Evolutionary conservation across 2,888 invertebrate genomes (phyloP).

Genomic region (Pseudococcus jackbeardsleyi): DNA sequence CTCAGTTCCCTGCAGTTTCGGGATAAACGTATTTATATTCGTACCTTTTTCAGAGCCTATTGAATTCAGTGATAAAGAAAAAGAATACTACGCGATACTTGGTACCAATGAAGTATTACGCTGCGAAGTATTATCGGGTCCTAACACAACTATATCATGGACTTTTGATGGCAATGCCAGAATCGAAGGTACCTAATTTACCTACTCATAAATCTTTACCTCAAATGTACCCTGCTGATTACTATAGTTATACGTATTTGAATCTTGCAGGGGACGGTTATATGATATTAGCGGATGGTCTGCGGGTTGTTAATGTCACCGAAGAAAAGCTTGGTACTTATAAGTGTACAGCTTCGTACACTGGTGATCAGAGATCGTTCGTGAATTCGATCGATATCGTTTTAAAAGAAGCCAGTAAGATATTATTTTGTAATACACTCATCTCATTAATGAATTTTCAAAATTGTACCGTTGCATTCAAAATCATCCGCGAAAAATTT

Average conservation of each 20-base stretch:
- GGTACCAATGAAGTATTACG: neutral
- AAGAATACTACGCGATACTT: neutral
- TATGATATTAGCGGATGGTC: neutral
- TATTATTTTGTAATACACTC: neutral
- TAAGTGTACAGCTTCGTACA: neutral
- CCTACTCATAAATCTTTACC: neutral
- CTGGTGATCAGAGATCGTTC: neutral
- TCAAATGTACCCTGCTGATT: no score
- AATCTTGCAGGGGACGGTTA: neutral
- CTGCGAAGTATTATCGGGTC: neutral
- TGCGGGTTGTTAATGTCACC: conserved; percentile 3
- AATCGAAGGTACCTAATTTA: neutral
- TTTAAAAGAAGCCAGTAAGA: conserved; percentile 13
- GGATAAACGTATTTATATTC: neutral
- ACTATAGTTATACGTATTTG: no score
- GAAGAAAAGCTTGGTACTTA: conserved; percentile 10
- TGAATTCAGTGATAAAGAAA: neutral
- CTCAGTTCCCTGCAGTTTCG: no score
- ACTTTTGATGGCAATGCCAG: neutral
- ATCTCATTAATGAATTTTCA: neutral
- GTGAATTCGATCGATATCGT: neutral
- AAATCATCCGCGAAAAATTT: no score
- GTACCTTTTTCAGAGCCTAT: neutral
- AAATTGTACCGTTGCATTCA: no score
- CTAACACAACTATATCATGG: neutral